These are phyloP conservation scores for Pyrrhia umbra DNA, from an alignment of 2,888 invertebrate genomes.

Conservation along the genomic window DNA sequence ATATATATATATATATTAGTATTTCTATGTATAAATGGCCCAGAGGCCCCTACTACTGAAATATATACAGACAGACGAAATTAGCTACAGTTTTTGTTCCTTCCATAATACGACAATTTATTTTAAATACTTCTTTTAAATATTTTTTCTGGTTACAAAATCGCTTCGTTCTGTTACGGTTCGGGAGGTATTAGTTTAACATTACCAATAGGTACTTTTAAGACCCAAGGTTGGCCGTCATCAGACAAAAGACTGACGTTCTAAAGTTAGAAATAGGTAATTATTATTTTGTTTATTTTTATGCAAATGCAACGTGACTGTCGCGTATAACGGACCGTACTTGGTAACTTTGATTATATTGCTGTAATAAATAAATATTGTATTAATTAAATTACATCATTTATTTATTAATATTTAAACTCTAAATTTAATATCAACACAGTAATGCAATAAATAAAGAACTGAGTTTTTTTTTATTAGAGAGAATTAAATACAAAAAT, in stretches of 20 bases:
- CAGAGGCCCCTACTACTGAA: neutral
- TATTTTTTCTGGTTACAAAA: conserved; percentile 5
- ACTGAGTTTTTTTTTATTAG: too few species aligned
- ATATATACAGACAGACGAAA: neutral
- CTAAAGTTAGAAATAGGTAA: conserved; percentile 11
- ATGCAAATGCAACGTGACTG: neutral
- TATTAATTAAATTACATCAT: too few species aligned
- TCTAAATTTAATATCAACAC: too few species aligned
- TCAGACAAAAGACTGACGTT: neutral
- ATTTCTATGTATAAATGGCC: too few species aligned
- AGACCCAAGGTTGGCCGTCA: conserved; percentile 24
- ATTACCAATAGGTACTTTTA: conserved; percentile 20
- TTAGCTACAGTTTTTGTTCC: conserved; percentile 1
- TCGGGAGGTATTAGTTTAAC: conserved; percentile 1
- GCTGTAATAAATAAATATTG: too few species aligned
- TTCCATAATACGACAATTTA: neutral
- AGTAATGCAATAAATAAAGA: too few species aligned
- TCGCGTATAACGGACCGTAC: neutral
- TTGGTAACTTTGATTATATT: neutral
- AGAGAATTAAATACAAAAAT: too few species aligned
- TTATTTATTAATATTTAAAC: too few species aligned
- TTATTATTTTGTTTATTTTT: neutral
- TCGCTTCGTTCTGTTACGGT: conserved; percentile 6
- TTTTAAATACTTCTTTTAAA: neutral
- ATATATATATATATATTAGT: too few species aligned